phyloP scores from a whole-genome alignment of 2,113 vertebrate genomes.

The Hydrochoerus hydrochaeris region DNA sequence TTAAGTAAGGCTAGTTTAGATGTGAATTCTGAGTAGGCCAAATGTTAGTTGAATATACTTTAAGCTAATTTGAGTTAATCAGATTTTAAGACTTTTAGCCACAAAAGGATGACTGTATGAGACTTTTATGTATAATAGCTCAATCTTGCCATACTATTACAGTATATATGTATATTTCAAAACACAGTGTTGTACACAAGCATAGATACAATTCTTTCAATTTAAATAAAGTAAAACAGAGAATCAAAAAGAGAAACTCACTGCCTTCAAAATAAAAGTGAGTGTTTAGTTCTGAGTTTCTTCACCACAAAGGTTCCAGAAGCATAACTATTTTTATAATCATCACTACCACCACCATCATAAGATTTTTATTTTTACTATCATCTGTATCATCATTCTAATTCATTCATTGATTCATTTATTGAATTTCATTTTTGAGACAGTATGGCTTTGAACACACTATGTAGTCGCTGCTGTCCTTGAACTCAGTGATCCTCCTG shows the following conservation, averaged over 20 bases:
- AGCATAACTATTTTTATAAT: not conserved
- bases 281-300: not conserved
- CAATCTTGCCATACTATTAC: too few species aligned
- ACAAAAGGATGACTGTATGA: too few species aligned
- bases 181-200: too few species aligned
- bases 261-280: not conserved
- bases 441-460: not conserved
- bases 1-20: not conserved
- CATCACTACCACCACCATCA: not conserved
- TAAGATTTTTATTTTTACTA: not conserved
- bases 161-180: too few species aligned
- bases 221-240: not conserved
- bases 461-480: not conserved
- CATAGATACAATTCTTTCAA: too few species aligned
- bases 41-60: not conserved
- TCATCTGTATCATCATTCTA: not conserved
- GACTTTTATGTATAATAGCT: too few species aligned
- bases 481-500: not conserved
- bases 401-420: not conserved
- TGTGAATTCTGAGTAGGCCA: not conserved
- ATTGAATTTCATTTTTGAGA: not conserved
- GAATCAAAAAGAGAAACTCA: not conserved
- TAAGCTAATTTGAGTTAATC: not conserved
- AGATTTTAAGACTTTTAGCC: not conserved
- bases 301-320: not conserved